Evolutionary conservation across 2,113 vertebrate genomes (phyloP).

Genomic region (Anseranas semipalmata): DNA sequence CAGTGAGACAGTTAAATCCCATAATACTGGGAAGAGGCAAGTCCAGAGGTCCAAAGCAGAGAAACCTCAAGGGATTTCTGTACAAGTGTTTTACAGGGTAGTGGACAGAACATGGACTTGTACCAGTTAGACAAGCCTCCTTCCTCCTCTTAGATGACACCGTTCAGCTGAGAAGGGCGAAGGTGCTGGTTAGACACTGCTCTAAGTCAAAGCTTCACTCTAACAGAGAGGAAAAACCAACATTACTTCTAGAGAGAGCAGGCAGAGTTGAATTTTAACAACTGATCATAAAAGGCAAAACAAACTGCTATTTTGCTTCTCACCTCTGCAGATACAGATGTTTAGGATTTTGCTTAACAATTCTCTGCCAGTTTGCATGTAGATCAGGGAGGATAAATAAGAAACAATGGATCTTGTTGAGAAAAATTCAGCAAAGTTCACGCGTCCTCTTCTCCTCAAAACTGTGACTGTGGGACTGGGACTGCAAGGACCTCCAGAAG

Average conservation of each 20-base stretch:
- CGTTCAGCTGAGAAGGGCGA: not conserved
- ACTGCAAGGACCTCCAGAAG: not conserved
- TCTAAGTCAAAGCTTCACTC: not conserved
- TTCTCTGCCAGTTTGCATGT: not conserved
- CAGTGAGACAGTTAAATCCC: not conserved
- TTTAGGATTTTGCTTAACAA: not conserved
- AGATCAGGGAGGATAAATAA: not conserved
- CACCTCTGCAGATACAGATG: accelerated
- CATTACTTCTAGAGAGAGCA: not conserved
- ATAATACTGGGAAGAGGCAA: not conserved
- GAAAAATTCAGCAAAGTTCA: not conserved
- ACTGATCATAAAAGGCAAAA: not conserved
- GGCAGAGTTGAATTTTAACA: not conserved
- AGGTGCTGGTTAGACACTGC: not conserved
- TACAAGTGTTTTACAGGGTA: not conserved
- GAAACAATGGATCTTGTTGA: not conserved
- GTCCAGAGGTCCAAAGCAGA: not conserved
- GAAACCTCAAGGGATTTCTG: not conserved
- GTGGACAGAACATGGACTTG: not conserved
- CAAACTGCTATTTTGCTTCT: not conserved
- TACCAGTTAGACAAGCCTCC: not conserved
- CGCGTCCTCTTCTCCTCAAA: not conserved
- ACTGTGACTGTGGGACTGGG: not conserved
- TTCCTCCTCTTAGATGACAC: not conserved
- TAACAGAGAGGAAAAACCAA: not conserved